These are phyloP conservation scores for Harpalus rufipes DNA, from an alignment of 2,888 invertebrate genomes.

Conservation along the genomic window DNA sequence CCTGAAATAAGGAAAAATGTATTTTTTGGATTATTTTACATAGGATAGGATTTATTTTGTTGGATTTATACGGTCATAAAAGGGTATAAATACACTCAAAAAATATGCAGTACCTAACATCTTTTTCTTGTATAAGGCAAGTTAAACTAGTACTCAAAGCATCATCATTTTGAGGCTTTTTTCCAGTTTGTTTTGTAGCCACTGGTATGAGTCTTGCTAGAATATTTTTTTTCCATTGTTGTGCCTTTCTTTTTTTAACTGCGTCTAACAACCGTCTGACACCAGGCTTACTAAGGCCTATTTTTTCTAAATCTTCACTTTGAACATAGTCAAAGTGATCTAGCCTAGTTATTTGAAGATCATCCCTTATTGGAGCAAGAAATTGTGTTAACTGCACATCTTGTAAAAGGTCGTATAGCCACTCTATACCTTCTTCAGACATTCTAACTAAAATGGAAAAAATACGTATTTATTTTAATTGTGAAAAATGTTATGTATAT, in stretches of 20 bases:
- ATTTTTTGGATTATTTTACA: too few species aligned
- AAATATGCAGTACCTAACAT: conserved; percentile 80
- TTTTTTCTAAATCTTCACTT: conserved; percentile 94
- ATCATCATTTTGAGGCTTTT: conserved; percentile 72
- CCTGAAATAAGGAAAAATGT: too few species aligned
- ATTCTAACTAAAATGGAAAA: conserved; percentile 69
- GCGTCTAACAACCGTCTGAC: conserved; percentile 91
- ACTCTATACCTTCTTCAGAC: conserved; percentile 83
- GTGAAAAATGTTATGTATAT: too few species aligned
- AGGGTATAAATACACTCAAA: neutral
- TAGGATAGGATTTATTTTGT: too few species aligned
- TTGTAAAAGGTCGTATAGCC: conserved; percentile 90
- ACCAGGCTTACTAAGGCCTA: conserved; percentile 96
- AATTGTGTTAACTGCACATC: conserved; percentile 97
- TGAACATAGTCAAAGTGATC: conserved; percentile 99
- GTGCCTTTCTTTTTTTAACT: conserved; percentile 91
- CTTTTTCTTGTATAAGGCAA: conserved; percentile 91
- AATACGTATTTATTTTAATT: too few species aligned
- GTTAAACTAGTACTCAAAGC: conserved; percentile 79
- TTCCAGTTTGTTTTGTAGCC: conserved; percentile 78
- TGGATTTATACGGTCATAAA: too few species aligned
- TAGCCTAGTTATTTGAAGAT: conserved; percentile 92
- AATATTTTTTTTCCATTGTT: conserved; percentile 90
- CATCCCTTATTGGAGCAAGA: conserved; percentile 92
- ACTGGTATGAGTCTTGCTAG: conserved; percentile 87